Evolutionary conservation across 2,113 vertebrate genomes (phyloP).

Genomic region (Oncorhynchus nerka): DNA sequence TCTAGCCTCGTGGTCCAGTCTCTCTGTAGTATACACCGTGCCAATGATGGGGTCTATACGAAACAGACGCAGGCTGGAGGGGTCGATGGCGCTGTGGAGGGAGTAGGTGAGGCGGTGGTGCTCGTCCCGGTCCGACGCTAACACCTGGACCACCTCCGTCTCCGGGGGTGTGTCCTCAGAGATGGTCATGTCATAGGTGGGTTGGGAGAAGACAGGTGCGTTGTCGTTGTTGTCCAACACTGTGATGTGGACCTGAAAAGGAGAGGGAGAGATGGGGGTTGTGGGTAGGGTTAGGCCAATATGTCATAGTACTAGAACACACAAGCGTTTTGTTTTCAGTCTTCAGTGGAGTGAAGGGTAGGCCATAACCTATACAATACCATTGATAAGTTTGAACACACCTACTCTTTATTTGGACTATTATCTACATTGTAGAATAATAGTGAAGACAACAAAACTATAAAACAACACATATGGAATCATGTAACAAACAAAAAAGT

Average conservation of each 20-base stretch:
- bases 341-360: no score
- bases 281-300: no score
- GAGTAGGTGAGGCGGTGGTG: slow-evolving; percentile 87
- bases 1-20: slow-evolving; percentile 90
- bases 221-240: slow-evolving; percentile 97
- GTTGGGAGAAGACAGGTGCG: slow-evolving; percentile 88
- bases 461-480: no score
- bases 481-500: no score
- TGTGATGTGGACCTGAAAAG: slow-evolving; percentile 85
- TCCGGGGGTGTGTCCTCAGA: slow-evolving; percentile 89
- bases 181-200: slow-evolving; percentile 86
- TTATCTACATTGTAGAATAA: no score
- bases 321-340: no score
- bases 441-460: no score
- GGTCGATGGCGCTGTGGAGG: slow-evolving; percentile 89
- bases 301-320: neutral
- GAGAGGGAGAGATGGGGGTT: slow-evolving; percentile 14
- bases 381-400: no score
- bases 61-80: slow-evolving; percentile 88
- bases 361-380: no score
- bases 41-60: slow-evolving; percentile 85
- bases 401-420: no score
- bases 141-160: slow-evolving; percentile 89
- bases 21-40: slow-evolving; percentile 83
- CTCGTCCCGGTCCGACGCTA: slow-evolving; percentile 91